Evolutionary conservation across 2,113 vertebrate species (phyloP).

Genomic region (Cacatua alba): DNA sequence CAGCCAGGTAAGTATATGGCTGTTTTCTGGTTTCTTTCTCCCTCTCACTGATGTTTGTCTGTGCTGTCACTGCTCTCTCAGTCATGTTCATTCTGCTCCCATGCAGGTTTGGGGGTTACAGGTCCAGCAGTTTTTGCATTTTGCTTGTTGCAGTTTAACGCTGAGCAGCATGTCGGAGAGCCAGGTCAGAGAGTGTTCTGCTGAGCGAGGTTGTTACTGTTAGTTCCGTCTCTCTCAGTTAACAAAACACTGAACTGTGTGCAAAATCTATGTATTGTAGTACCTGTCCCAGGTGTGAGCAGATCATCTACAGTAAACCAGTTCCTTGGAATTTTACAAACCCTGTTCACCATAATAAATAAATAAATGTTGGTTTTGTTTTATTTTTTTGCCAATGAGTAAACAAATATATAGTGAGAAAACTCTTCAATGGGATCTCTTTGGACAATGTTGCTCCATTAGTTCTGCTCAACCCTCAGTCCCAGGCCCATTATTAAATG

Average conservation of each 20-base stretch:
- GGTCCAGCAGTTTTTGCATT: conserved; percentile 56
- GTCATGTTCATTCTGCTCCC: conserved; percentile 57
- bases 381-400: neutral
- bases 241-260: neutral
- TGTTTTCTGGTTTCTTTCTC: conserved; percentile 60
- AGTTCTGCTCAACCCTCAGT: conserved; percentile 2
- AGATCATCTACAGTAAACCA: neutral
- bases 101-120: conserved; percentile 53
- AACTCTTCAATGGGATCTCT: neutral
- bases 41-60: conserved; percentile 62
- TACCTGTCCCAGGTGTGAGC: neutral
- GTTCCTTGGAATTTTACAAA: neutral
- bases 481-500: conserved; percentile 11
- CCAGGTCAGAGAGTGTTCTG: conserved; percentile 13
- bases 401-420: neutral
- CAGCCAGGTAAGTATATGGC: conserved; percentile 68
- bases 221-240: neutral
- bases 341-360: neutral
- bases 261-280: neutral
- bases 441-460: neutral
- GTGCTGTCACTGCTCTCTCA: conserved; percentile 71
- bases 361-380: neutral
- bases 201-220: neutral
- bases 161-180: conserved; percentile 37
- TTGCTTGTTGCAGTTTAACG: conserved; percentile 43